Evolutionary conservation across 2,888 invertebrate species (phyloP).

Genomic region (Pyrrhia umbra): DNA sequence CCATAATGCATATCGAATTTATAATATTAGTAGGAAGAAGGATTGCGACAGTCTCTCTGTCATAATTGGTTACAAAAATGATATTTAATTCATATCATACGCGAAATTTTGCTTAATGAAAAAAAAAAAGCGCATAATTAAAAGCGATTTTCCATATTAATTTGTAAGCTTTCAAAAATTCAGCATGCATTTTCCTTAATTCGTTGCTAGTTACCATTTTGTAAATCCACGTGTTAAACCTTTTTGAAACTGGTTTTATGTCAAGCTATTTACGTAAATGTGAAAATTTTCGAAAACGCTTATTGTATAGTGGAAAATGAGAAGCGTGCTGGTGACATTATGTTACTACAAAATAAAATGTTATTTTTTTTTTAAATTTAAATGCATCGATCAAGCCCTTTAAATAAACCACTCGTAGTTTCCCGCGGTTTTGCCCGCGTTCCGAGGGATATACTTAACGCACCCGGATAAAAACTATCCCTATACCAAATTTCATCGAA

Average conservation of each 20-base stretch:
- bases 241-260: not conserved
- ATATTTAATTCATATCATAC: not conserved
- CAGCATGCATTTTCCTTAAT: not conserved
- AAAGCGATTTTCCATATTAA: constrained; percentile 13
- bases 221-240: not conserved
- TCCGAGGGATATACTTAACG: too few relatives aligned
- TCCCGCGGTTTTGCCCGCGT: too few relatives aligned
- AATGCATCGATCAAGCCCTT: too few relatives aligned
- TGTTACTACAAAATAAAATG: not conserved
- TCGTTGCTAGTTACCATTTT: not conserved
- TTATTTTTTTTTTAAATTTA: too few relatives aligned
- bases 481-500: too few relatives aligned
- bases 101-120: not conserved
- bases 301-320: not conserved
- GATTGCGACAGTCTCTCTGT: too few relatives aligned
- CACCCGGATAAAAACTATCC: too few relatives aligned
- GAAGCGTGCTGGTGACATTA: not conserved
- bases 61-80: not conserved
- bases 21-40: too few relatives aligned
- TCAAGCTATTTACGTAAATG: not conserved
- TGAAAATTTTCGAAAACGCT: not conserved
- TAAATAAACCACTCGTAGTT: too few relatives aligned
- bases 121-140: constrained; percentile 2
- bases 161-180: not conserved
- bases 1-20: too few relatives aligned